These are phyloP conservation scores for Takifugu bimaculatus DNA, from an alignment of 2,113 vertebrate genomes.

Conservation along the genomic window DNA sequence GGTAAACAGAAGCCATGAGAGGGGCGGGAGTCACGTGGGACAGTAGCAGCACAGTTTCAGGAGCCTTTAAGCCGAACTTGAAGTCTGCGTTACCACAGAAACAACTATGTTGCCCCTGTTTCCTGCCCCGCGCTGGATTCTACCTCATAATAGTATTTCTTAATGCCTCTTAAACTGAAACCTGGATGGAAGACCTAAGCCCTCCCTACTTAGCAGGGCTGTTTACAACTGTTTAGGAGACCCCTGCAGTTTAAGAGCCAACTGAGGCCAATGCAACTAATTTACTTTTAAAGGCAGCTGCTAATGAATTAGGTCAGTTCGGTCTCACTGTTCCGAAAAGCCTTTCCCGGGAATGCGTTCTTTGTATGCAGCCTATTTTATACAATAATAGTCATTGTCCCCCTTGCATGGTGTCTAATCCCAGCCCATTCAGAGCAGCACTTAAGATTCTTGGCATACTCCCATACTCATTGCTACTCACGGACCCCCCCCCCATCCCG, in stretches of 20 bases:
- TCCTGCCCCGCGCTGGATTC: conserved; percentile 25
- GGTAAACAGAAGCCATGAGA: conserved; percentile 12
- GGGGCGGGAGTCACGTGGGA: conserved; percentile 5
- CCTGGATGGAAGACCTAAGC: conserved; percentile 27
- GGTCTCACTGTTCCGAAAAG: conserved; percentile 14
- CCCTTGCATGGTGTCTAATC: conserved; percentile 67
- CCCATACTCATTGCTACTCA: conserved; percentile 80
- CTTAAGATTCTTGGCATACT: conserved; percentile 91
- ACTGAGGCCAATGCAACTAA: conserved; percentile 37
- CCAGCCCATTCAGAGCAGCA: conserved; percentile 78
- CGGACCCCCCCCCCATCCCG: conserved; percentile 65
- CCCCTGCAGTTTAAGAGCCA: conserved; percentile 39
- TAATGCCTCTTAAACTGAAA: conserved; percentile 31
- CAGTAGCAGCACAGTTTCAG: conserved; percentile 25
- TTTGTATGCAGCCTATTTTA: conserved; percentile 43
- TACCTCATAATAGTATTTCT: conserved; percentile 39
- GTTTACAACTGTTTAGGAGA: conserved; percentile 61
- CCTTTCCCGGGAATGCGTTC: conserved; percentile 36
- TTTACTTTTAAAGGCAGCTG: conserved; percentile 42
- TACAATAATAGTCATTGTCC: conserved; percentile 63
- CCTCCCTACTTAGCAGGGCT: conserved; percentile 26
- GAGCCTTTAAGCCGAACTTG: conserved; percentile 21
- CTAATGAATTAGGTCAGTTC: conserved; percentile 56
- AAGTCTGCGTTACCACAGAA: conserved; percentile 22
- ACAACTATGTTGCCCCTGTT: conserved; percentile 20